Percentiles rank a stretch among this genome's conserved stretches.
phyloP scores from a whole-genome alignment of 2,113 vertebrate genomes.

The Microcebus griseorufus region DNA sequence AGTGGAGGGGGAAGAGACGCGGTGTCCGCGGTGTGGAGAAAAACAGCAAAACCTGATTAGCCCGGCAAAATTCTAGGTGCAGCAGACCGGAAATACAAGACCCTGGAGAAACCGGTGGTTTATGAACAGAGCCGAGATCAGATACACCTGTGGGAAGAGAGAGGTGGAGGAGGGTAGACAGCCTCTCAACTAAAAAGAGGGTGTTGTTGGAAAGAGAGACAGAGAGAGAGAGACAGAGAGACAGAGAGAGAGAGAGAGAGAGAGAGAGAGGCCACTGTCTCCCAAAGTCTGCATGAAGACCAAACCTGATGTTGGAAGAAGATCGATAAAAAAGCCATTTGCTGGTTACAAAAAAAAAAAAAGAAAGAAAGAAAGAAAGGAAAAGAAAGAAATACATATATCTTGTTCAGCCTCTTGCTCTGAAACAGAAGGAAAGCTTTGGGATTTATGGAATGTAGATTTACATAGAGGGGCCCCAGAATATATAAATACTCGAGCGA shows the following conservation, averaged over 20 bases:
- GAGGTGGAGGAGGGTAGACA: neutral
- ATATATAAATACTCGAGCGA: neutral
- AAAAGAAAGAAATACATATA: neutral
- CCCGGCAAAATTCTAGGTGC: neutral
- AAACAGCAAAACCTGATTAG: conserved; percentile 24
- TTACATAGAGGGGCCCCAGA: conserved; percentile 54
- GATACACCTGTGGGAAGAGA: conserved; percentile 10
- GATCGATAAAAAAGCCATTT: conserved; percentile 61
- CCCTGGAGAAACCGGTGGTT: neutral
- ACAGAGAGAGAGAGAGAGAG: too few relatives aligned
- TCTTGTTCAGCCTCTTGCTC: conserved; percentile 33
- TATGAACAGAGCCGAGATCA: neutral
- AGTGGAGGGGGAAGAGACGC: neutral
- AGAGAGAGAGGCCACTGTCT: neutral
- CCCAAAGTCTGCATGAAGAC: neutral
- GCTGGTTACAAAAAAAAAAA: neutral
- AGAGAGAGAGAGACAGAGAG: neutral
- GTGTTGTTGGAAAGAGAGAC: neutral
- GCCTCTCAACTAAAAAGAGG: neutral
- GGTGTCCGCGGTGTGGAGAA: neutral
- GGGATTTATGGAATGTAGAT: conserved; percentile 61
- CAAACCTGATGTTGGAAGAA: conserved; percentile 11
- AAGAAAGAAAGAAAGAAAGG: neutral
- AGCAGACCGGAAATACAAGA: neutral
- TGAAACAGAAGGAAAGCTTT: conserved; percentile 55